These are phyloP conservation scores for Neocrepidodera transversa DNA, from an alignment of 2,888 invertebrate genomes.

Conservation along the genomic window DNA sequence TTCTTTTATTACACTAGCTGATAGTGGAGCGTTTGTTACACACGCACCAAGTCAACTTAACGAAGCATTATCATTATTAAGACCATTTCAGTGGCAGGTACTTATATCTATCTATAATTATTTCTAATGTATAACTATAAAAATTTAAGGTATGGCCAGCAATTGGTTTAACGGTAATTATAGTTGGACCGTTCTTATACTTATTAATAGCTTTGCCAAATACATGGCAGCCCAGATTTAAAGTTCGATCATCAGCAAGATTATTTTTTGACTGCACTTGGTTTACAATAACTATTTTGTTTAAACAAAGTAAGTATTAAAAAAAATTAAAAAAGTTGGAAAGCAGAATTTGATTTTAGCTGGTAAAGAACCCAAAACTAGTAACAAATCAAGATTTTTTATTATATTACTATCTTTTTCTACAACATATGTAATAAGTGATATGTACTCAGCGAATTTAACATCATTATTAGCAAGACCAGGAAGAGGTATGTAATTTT, in stretches of 20 bases:
- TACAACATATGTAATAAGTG: constrained; percentile 79
- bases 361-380: constrained; percentile 68
- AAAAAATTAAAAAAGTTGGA: neutral
- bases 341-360: constrained; percentile 55
- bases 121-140: no score
- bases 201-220: constrained; percentile 71
- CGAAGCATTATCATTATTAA: constrained; percentile 75
- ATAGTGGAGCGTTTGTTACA: constrained; percentile 79
- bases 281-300: constrained; percentile 74
- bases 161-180: constrained; percentile 68
- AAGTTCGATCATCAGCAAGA: constrained; percentile 53
- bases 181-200: constrained; percentile 76
- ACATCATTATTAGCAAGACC: constrained; percentile 78
- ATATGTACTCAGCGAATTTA: constrained; percentile 80
- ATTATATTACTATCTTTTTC: constrained; percentile 74
- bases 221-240: constrained; percentile 62
- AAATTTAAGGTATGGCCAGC: constrained; percentile 76
- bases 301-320: constrained; percentile 71
- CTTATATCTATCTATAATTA: neutral
- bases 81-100: constrained; percentile 77
- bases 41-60: constrained; percentile 77
- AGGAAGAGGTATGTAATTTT: constrained; percentile 62
- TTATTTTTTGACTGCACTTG: constrained; percentile 72
- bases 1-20: constrained; percentile 77
- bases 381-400: constrained; percentile 73